Evolutionary conservation across 2,113 vertebrate species (phyloP).

Genomic region (Nothocercus julius): DNA sequence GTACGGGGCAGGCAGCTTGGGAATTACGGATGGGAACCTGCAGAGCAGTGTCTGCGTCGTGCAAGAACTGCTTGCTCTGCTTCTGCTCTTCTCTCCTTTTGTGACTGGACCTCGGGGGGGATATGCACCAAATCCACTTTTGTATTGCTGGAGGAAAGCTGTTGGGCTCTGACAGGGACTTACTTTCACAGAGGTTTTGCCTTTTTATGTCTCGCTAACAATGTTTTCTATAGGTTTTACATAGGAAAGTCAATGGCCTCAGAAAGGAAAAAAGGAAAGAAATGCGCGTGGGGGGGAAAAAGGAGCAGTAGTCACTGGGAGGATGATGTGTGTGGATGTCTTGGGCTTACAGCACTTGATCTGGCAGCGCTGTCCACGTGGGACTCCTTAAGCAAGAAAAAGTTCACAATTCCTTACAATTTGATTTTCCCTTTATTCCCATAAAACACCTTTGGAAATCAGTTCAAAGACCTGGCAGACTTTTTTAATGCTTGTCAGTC

Average conservation of each 20-base stretch:
- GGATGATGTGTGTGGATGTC: background rate
- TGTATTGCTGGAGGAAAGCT: background rate
- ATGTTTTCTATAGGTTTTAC: background rate
- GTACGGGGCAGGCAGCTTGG: background rate
- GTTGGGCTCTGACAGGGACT: background rate
- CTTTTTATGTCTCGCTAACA: background rate
- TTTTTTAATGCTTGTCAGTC: slow-evolving; percentile 43
- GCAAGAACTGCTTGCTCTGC: background rate
- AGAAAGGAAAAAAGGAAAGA: background rate
- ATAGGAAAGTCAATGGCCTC: background rate
- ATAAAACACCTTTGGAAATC: background rate
- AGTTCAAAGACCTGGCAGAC: slow-evolving; percentile 25
- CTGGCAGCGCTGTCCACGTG: background rate
- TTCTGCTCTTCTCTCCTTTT: background rate
- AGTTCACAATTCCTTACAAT: background rate
- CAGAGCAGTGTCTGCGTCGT: background rate
- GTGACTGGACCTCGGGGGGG: background rate
- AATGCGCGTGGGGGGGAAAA: background rate
- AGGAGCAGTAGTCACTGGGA: background rate
- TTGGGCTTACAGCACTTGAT: background rate
- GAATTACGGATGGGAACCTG: slow-evolving; percentile 4
- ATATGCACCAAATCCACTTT: background rate
- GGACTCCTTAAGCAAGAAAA: slow-evolving; percentile 19
- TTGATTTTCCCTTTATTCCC: slow-evolving; percentile 19
- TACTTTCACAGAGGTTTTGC: background rate